phyloP scores from a whole-genome alignment of 2,888 invertebrate genomes.

The Amiota mariae region DNA sequence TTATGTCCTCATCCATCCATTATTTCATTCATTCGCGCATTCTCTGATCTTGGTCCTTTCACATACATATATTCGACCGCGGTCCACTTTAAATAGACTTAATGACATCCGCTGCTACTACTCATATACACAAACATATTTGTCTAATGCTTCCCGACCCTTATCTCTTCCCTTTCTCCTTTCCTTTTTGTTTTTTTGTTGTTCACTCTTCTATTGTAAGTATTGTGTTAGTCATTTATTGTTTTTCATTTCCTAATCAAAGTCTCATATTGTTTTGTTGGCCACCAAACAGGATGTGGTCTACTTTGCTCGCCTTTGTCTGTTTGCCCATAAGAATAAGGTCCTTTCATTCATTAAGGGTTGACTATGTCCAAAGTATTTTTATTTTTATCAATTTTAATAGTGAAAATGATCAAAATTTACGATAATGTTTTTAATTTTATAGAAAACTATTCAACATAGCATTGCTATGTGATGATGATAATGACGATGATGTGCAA shows the following conservation, averaged over 20 bases:
- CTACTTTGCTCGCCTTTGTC: slow-evolving; percentile 3
- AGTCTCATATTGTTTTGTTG: slow-evolving; percentile 50
- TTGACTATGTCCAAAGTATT: slow-evolving; percentile 20
- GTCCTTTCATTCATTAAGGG: slow-evolving; percentile 29
- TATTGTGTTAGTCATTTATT: slow-evolving; percentile 58
- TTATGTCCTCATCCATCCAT: slow-evolving; percentile 20
- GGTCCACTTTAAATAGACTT: slow-evolving; percentile 56
- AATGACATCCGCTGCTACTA: slow-evolving; percentile 63
- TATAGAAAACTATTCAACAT: slow-evolving; percentile 36
- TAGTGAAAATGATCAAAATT: slow-evolving; percentile 61
- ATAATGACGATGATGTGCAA: slow-evolving; percentile 45
- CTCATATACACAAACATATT: not conserved
- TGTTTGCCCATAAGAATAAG: slow-evolving; percentile 48
- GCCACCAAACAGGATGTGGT: slow-evolving; percentile 47
- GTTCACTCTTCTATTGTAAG: not conserved
- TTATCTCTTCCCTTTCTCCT: slow-evolving; percentile 36
- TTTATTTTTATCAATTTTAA: slow-evolving; percentile 53
- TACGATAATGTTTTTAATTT: slow-evolving; percentile 68
- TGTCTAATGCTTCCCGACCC: slow-evolving; percentile 11
- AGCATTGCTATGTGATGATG: too few species aligned
- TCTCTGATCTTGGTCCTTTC: slow-evolving; percentile 28
- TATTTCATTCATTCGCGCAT: too few species aligned
- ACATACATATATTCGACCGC: slow-evolving; percentile 6
- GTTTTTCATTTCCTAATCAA: slow-evolving; percentile 69
- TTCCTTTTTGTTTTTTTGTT: slow-evolving; percentile 32